Base-by-base conservation (phyloP, 2,797 vertebrate species). In the Anolis apletophallus region DNA sequence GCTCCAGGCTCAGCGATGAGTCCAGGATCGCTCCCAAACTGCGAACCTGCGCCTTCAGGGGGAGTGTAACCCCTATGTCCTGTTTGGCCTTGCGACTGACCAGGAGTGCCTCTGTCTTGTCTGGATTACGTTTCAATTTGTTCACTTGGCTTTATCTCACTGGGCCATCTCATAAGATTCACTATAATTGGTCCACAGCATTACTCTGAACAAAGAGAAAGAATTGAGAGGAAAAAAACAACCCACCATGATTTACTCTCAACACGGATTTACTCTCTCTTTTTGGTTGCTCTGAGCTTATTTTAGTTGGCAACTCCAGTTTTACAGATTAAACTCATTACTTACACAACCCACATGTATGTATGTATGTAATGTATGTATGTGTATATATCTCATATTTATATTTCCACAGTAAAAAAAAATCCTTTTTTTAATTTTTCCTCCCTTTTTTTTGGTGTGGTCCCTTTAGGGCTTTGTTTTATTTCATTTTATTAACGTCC, bases 391-490 rank as follows among this genome's bases (percentile, higher is more conserved):
- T 40, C 2, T 40, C 2, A 55, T 84, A 84, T 83, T 80, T 87
- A 61, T 79, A 67, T 84, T 84, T 73, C 75, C 68, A 74, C 46
- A 36, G 76, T 69, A 69, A 34, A 59, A 59, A 59, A 59, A 59
- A 34, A 17, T 69, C 78, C 4, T 26, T 73, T 57, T 26, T 73
- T 57, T 73, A 55, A 46, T 59, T 74, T 50, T 23, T 11, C 10
- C 19, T 14, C 1, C 40, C 52, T 14, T n/a, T 5, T 74, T 59
- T 75, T 75, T 84, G 34, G 36, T 50, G 40, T 36, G 74, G 46
- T 78, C 75, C 67, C 86, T 87, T 80, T 46, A 87, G 86, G 81
- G 75, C 71, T 87, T 59, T 87, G 26, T 87, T 73, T 72, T 84
- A 40, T 83, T 83, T 85, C 46, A 21, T 64, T 83, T 75, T 54